phyloP scores from a whole-genome alignment of 2,888 invertebrate genomes.

The Mimas tiliae region DNA sequence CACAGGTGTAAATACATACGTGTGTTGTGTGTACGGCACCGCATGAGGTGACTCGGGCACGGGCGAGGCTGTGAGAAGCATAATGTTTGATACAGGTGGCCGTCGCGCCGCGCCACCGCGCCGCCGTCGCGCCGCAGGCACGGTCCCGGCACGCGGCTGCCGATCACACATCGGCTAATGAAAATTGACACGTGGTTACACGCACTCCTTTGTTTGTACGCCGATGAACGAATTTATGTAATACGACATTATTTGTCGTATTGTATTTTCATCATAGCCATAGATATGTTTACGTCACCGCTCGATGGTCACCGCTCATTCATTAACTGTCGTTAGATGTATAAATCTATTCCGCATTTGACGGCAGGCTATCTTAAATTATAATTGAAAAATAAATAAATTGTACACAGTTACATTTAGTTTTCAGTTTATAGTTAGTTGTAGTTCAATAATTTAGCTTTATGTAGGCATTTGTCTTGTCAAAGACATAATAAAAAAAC shows the following conservation, averaged over 20 bases:
- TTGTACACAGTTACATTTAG: background rate
- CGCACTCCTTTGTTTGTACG: slow-evolving; percentile 20
- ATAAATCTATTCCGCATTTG: background rate
- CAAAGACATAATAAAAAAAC: slow-evolving; percentile 23
- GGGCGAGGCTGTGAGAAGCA: slow-evolving; percentile 27
- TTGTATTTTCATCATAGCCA: slow-evolving; percentile 34
- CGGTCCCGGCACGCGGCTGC: too few species aligned
- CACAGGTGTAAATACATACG: slow-evolving; percentile 47
- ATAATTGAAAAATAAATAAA: background rate
- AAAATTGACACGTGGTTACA: slow-evolving; percentile 28
- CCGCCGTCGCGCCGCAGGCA: slow-evolving; percentile 45
- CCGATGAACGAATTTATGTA: slow-evolving; percentile 8
- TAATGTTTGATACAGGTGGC: slow-evolving; percentile 48
- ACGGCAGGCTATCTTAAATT: background rate
- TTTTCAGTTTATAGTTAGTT: background rate
- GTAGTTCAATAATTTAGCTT: background rate
- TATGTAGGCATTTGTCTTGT: background rate
- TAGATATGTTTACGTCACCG: slow-evolving; percentile 29
- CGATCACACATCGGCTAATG: slow-evolving; percentile 24
- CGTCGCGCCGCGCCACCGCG: too few species aligned
- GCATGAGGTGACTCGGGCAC: slow-evolving; percentile 4
- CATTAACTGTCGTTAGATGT: background rate
- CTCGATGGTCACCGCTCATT: slow-evolving; percentile 11
- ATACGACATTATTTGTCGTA: background rate
- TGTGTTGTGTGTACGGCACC: background rate